Base-by-base conservation (phyloP, 1,140 invertebrate genomes). In the Mya arenaria region DNA sequence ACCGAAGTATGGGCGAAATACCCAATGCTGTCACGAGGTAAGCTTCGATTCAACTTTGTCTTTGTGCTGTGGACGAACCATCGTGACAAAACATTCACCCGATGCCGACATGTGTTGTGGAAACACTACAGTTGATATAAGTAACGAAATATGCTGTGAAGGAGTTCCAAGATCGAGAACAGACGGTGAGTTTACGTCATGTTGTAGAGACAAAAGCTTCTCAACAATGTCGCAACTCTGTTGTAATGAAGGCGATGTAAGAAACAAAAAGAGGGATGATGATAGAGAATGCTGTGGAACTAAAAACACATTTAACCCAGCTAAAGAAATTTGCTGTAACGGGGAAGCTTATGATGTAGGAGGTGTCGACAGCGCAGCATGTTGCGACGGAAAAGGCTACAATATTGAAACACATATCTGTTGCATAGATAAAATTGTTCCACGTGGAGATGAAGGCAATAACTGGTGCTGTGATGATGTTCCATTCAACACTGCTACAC, bases 61-160 rank as follows among this genome's bases (percentile, higher is more conserved):
- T 8, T 28, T 79, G 19, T 79, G 75, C 36, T 74, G 72, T 30
- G 58, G 28, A 4, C 41, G 34, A 41, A 17, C 39, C 17, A 32
- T 74, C 17, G 72, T 74, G 30, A 32, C 36, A n/a, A 74, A 74
- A 62, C 72, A 58, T 52, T 58, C n/a, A 13, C 36, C 39, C 23
- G 36, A 58, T 58, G 71, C 48, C 3, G 36, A 44, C 8, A 74
- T 55, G 15, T 23, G n/a, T 60, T 63, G n/a, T 28, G 13, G 41
- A 62, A 0, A 30, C 44, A 0, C 23, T 48, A 74, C 72, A 0
- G 23, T 74, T n/a, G 58, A 74, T 39, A 28, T 62, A 19, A 74
- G 72, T 44, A 39, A 60, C 44, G 72, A 74, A 62, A 48, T 74
- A 28, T 74, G 72, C 23, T 74, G 72, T 44, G 48, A 73, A 58